phyloP scores from a whole-genome alignment of 2,113 vertebrate genomes.

The Balaenoptera acutorostrata region DNA sequence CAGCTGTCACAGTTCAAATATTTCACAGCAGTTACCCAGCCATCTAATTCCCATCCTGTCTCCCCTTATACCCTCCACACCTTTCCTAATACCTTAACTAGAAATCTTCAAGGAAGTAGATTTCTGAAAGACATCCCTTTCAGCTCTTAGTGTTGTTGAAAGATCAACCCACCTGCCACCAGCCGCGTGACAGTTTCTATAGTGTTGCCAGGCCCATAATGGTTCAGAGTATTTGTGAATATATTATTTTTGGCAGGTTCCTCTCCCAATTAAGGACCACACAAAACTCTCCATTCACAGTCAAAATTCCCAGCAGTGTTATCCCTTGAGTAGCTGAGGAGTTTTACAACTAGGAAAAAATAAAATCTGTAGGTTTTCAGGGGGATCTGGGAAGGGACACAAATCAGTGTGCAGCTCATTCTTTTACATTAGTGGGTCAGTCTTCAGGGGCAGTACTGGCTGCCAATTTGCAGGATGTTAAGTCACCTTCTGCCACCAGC shows the following conservation, averaged over 20 bases:
- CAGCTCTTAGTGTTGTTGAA: conserved; percentile 43
- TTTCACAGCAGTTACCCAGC: not conserved
- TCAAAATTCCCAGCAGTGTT: conserved; percentile 1
- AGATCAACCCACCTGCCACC: conserved; percentile 40
- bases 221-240: conserved; percentile 42
- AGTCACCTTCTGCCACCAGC: conserved; percentile 43
- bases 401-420: not conserved
- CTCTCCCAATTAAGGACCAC: conserved; percentile 49
- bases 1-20: conserved; percentile 40
- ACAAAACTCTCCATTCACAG: not conserved
- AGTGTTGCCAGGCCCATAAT: conserved; percentile 16
- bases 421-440: not conserved
- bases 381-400: not conserved
- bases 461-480: conserved; percentile 9
- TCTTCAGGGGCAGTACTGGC: not conserved
- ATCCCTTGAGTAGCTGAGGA: conserved; percentile 1
- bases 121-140: conserved; percentile 50
- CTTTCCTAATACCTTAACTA: not conserved
- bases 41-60: not conserved
- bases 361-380: not conserved
- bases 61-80: not conserved
- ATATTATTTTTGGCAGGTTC: conserved; percentile 57
- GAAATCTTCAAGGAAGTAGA: conserved; percentile 32
- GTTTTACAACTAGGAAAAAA: conserved; percentile 22
- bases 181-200: conserved; percentile 52